Percentiles rank a stretch among this genome's conserved stretches.
These are phyloP conservation scores for Oreochromis mossambicus DNA, from an alignment of 2,797 vertebrate genomes.

Conservation along the genomic window DNA sequence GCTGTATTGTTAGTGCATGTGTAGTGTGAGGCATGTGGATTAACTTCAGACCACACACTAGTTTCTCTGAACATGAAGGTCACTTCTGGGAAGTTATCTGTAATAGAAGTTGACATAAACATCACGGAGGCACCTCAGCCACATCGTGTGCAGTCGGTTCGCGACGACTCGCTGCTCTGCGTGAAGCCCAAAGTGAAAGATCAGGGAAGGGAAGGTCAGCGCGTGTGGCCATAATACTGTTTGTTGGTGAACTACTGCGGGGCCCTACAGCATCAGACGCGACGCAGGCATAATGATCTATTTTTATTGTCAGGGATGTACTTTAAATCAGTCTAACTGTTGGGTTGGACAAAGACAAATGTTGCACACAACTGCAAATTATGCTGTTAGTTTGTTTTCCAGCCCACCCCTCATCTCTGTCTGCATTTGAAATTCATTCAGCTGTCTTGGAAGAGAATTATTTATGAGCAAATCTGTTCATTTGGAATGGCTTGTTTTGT, in stretches of 20 bases:
- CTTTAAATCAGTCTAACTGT: conserved; percentile 33
- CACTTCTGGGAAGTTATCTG: conserved; percentile 12
- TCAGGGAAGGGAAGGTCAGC: conserved; percentile 41
- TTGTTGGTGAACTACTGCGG: conserved; percentile 10
- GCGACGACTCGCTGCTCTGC: neutral
- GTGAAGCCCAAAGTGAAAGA: conserved; percentile 22
- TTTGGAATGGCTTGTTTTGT: conserved; percentile 62
- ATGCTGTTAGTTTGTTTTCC: conserved; percentile 52
- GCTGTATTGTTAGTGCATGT: neutral
- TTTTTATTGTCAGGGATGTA: conserved; percentile 7
- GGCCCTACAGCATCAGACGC: conserved; percentile 6
- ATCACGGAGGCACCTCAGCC: conserved; percentile 14
- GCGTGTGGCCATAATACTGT: conserved; percentile 18
- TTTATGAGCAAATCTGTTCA: conserved; percentile 75
- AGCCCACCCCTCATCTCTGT: conserved; percentile 46
- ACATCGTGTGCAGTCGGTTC: conserved; percentile 10
- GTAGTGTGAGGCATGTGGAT: neutral
- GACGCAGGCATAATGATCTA: neutral
- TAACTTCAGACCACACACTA: neutral
- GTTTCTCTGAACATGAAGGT: neutral
- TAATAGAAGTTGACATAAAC: conserved; percentile 22
- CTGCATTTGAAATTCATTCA: conserved; percentile 69
- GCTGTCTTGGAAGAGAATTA: conserved; percentile 70
- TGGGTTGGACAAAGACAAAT: conserved; percentile 47
- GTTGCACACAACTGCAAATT: conserved; percentile 47